phyloP scores from a whole-genome alignment of 2,888 invertebrate genomes.

The Brenthis hecate region DNA sequence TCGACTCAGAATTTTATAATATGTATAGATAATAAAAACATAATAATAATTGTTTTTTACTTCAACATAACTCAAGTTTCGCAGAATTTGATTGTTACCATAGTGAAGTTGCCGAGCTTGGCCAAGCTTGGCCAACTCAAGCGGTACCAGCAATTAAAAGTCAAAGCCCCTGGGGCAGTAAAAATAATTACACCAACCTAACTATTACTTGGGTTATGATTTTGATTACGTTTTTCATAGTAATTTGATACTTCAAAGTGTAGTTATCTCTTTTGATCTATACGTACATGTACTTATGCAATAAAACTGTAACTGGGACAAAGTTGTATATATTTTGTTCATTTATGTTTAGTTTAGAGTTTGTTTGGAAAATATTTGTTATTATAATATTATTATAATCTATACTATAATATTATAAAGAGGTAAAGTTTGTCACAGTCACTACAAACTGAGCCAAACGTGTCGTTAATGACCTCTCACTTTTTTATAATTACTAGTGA shows the following conservation, averaged over 20 bases:
- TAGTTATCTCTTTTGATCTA: background rate
- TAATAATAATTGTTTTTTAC: background rate
- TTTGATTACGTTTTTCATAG: slow-evolving; percentile 14
- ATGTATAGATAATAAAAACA: background rate
- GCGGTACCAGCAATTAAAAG: slow-evolving; percentile 65
- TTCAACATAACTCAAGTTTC: background rate
- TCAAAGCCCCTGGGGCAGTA: slow-evolving; percentile 66
- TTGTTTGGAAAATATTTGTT: too few species aligned
- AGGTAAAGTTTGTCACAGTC: too few species aligned
- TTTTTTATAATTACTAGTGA: too few species aligned
- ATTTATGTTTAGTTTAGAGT: too few species aligned
- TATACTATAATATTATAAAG: too few species aligned
- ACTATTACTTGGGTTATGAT: slow-evolving; percentile 15
- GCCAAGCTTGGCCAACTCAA: slow-evolving; percentile 49
- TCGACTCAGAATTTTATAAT: too few species aligned
- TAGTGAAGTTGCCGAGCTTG: background rate
- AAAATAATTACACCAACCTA: slow-evolving; percentile 61
- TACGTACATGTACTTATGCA: background rate
- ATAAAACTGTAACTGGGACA: too few species aligned
- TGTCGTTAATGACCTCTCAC: too few species aligned
- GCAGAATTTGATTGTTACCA: slow-evolving; percentile 1
- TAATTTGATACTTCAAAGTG: slow-evolving; percentile 6
- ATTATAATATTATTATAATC: too few species aligned
- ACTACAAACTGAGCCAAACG: too few species aligned
- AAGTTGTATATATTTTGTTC: too few species aligned